These are phyloP conservation scores for Hylaea fasciaria DNA, from an alignment of 2,888 invertebrate species.

Conservation along the genomic window DNA sequence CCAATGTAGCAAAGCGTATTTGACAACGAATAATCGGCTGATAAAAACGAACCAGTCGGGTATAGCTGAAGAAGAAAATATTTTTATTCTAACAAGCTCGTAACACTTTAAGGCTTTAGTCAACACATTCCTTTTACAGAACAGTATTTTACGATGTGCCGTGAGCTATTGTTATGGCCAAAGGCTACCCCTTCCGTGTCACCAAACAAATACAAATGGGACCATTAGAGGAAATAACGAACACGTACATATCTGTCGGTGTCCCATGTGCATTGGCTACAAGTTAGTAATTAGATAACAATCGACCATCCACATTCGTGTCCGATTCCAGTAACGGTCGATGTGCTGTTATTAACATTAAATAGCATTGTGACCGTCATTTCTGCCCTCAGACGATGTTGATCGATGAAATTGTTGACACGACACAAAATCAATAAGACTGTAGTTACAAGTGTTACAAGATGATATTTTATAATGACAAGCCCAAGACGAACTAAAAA, in stretches of 20 bases:
- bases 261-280: conserved; percentile 73
- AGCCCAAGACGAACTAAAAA: conserved; percentile 81
- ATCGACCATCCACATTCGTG: conserved; percentile 69
- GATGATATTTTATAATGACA: conserved; percentile 79
- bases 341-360: conserved; percentile 40
- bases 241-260: conserved; percentile 53
- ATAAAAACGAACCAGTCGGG: too few relatives aligned
- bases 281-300: conserved; percentile 81
- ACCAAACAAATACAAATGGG: conserved; percentile 63
- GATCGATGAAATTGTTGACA: conserved; percentile 41
- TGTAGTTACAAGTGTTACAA: conserved; percentile 52
- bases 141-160: conserved; percentile 32
- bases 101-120: neutral
- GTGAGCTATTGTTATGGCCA: conserved; percentile 45
- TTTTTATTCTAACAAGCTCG: neutral
- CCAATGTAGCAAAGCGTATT: too few relatives aligned
- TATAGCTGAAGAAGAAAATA: too few relatives aligned
- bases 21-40: too few relatives aligned
- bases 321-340: conserved; percentile 68
- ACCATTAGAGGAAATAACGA: conserved; percentile 69
- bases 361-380: conserved; percentile 47
- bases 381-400: conserved; percentile 56
- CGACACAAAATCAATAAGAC: conserved; percentile 37
- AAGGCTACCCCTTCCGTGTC: conserved; percentile 52
- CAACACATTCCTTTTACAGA: neutral